These are phyloP conservation scores for Dugesia japonica DNA, from an alignment of 2,888 invertebrate species.

Conservation along the genomic window DNA sequence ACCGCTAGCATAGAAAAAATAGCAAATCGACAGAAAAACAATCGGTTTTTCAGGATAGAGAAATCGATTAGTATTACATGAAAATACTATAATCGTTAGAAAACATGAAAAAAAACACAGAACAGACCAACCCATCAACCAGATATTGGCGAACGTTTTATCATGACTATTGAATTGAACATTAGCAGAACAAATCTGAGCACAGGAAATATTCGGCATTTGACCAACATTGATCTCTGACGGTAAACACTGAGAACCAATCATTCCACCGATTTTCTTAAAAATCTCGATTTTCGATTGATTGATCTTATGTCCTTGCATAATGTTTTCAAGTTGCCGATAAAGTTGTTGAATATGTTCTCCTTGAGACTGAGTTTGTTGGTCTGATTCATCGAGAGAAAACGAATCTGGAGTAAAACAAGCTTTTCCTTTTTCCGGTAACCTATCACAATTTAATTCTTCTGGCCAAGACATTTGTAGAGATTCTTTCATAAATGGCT, in stretches of 20 bases:
- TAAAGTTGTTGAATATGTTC: background rate
- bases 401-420: constrained; percentile 58
- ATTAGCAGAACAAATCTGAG: constrained; percentile 54
- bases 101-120: constrained; percentile 54
- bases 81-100: constrained; percentile 47
- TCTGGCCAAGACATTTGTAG: constrained; percentile 58
- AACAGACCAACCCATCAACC: constrained; percentile 64
- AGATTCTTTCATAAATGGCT: constrained; percentile 54
- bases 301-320: background rate
- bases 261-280: background rate
- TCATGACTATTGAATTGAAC: constrained; percentile 58
- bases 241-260: constrained; percentile 21
- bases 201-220: constrained; percentile 41
- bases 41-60: constrained; percentile 49
- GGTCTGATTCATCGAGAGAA: constrained; percentile 37
- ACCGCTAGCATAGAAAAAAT: constrained; percentile 45
- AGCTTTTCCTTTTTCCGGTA: constrained; percentile 59
- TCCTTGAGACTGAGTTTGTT: background rate
- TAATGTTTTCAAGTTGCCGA: background rate
- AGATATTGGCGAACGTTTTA: constrained; percentile 58
- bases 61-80: constrained; percentile 47
- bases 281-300: background rate
- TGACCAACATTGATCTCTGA: constrained; percentile 23
- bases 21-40: constrained; percentile 48
- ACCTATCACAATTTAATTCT: constrained; percentile 62